Evolutionary conservation across 2,797 vertebrate genomes (phyloP).

Genomic region (Muscicapa comitata): DNA sequence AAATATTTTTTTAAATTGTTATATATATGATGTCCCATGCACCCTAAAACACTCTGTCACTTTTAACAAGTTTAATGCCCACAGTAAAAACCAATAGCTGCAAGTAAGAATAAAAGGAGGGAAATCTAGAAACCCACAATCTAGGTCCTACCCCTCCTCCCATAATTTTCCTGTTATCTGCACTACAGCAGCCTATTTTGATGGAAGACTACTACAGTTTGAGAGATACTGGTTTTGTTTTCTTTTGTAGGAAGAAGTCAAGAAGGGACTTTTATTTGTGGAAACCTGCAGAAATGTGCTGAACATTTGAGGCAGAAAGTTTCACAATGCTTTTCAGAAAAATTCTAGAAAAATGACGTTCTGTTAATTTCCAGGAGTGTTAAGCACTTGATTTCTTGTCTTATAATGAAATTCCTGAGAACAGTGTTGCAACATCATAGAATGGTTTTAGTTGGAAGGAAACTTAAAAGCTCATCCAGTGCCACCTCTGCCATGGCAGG

Average conservation of each 20-base stretch:
- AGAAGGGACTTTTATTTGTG: not conserved
- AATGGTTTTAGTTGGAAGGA: not conserved
- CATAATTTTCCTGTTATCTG: not conserved
- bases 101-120: not conserved
- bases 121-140: not conserved
- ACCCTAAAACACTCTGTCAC: not conserved
- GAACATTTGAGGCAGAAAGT: not conserved
- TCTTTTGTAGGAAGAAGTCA: not conserved
- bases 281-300: not conserved
- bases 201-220: not conserved
- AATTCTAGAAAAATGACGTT: not conserved
- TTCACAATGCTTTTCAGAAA: not conserved
- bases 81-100: not conserved
- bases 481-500: not conserved
- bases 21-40: not conserved
- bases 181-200: not conserved
- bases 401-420: not conserved
- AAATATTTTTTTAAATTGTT: not conserved
- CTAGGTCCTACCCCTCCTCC: not conserved
- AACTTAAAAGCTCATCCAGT: not conserved
- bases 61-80: not conserved
- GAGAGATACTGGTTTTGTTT: not conserved
- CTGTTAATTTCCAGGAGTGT: not conserved
- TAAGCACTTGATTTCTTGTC: not conserved
- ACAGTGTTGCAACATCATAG: not conserved